Base-by-base conservation (phyloP, 1,140 invertebrate species). In the Hycleus phaleratus region DNA sequence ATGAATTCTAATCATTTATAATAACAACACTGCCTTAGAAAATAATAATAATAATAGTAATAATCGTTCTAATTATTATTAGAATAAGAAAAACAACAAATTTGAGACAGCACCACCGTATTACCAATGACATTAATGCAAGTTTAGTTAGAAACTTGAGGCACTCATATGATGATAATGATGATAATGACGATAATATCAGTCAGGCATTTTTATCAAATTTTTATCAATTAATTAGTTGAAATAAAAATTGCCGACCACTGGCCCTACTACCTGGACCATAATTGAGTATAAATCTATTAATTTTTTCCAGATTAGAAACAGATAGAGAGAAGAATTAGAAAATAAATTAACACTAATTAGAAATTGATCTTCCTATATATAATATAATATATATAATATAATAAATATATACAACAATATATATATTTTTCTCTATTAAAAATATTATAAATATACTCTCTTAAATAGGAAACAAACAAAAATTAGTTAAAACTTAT, bases 381-480 rank as follows among this genome's bases (percentile, higher is more conserved):
- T 25, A 46, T 24, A 18, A 18, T 18, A 18, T 18, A 46, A 9
- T n/a, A 46, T 46, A 42, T 42, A 42, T 18, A 18, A 18, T 18
- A 42, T 52, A 54, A 56, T 60, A 58, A 56, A 61, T 68, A 68
- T 71, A 51, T 69, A 71, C 69, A 71, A 69, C 61, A 67, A 68
- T 68, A 69, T 69, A 66, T 68, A 69, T 72, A 66, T 66, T 63
- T 69, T 59, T 69, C 69, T 73, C 68, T 73, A 71, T 72, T 70
- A 73, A 72, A 73, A 71, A 71, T 73, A 71, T 73, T 58, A 72
- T 72, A 71, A 71, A 73, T 73, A 73, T 73, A 71, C 59, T 73
- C 70, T 73, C 68, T 73, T 66, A 71, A 68, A 62, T 72, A 71
- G 69, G 67, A 72, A 73, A 71, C 68, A 68, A 70, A 71, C 18